Percentiles rank a stretch among this genome's conserved stretches.
These are phyloP conservation scores for Sebastolobus alascanus DNA, from an alignment of 2,797 vertebrate species.

Conservation along the genomic window DNA sequence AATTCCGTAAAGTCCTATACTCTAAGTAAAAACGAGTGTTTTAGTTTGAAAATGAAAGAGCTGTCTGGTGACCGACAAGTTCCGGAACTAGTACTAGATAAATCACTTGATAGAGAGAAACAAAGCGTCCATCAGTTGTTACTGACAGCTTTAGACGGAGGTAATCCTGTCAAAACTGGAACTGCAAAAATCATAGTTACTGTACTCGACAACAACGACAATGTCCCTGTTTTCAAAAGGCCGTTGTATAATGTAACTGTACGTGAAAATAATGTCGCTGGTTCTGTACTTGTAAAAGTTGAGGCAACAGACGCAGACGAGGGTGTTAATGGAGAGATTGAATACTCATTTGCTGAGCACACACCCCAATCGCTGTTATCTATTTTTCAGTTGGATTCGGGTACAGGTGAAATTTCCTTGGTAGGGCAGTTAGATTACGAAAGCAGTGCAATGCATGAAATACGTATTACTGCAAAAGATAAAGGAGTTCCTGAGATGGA, in stretches of 20 bases:
- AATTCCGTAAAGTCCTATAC: constrained; percentile 72
- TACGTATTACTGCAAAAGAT: constrained; percentile 75
- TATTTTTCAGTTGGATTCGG: constrained; percentile 57
- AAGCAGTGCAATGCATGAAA: constrained; percentile 31
- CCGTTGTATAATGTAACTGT: constrained; percentile 65
- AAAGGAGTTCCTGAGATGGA: constrained; percentile 80
- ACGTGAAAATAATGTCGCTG: constrained; percentile 59
- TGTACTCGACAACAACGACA: constrained; percentile 79
- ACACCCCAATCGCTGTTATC: constrained; percentile 17
- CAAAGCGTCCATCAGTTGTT: constrained; percentile 68
- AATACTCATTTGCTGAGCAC: constrained; percentile 69
- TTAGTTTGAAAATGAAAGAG: constrained; percentile 74
- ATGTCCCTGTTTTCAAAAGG: constrained; percentile 73
- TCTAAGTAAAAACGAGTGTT: constrained; percentile 69
- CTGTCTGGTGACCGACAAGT: constrained; percentile 45
- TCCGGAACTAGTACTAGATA: constrained; percentile 78
- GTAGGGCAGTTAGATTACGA: constrained; percentile 72
- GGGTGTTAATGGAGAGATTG: constrained; percentile 77
- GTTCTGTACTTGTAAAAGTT: constrained; percentile 50
- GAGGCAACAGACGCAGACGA: constrained; percentile 78
- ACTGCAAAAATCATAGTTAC: constrained; percentile 64
- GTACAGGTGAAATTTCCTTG: constrained; percentile 67
- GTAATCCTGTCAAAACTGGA: constrained; percentile 76
- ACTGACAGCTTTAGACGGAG: constrained; percentile 82
- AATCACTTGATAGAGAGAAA: constrained; percentile 80